Base-by-base conservation (phyloP, 2,797 vertebrate species). In the Poecilia gillii region DNA sequence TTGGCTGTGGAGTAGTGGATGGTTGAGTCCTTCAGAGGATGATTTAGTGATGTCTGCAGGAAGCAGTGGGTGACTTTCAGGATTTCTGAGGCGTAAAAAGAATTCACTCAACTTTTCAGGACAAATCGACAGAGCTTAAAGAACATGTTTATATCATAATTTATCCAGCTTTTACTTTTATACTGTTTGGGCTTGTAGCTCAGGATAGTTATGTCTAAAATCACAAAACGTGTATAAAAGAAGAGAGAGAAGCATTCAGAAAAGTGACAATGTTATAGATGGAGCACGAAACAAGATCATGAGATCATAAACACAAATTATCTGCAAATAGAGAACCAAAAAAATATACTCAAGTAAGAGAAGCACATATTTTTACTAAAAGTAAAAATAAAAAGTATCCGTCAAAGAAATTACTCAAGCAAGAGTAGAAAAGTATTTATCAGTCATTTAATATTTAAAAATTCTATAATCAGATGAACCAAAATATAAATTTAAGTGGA, bases 41-140 rank as follows among this genome's bases (percentile, higher is more conserved):
- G 75, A 85, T 88, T 79, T 78, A 87, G 36, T 62, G 76, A 77
- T 77, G 75, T 73, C 59, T 77, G 80, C 84, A 91, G 88, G 87
- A 91, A 87, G 85, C 82, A 62, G 85, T 89, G 90, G 83, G 88
- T 46, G 81, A 88, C 78, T 78, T 86, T 80, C 78, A 68, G 5
- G 59, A 85, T 85, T 84, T 91, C 84, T 88, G 76, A 91, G 87
- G 88, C 87, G 86, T 78, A 87, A 87, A 87, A 87, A 82, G 75
- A 90, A 89, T 88, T 95, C 90, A 91, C 70, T 13, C 81, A 76
- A 86, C 93, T 81, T 92, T 94, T 94, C 90, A 89, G 85, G 87
- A 85, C 88, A 76, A 85, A 91, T 90, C 77, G 83, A 92, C 90
- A 90, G 93, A 92, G 81, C 91, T 91, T 94, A 94, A 94, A 36